Conservation (phyloP, 2,888 invertebrate genomes). For the Eulithis prunata region DNA sequence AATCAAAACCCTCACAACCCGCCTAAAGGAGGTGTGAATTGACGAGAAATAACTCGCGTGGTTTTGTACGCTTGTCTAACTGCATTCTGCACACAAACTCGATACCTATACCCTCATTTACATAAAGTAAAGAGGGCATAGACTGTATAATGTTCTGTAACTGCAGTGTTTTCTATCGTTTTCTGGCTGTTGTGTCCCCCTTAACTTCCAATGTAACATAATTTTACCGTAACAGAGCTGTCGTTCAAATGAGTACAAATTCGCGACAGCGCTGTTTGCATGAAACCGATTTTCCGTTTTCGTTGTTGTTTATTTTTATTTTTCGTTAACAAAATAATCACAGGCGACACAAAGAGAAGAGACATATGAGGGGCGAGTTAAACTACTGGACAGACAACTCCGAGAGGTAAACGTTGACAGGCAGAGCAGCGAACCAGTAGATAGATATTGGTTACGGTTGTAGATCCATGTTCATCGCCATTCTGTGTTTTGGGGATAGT, state of each 20-base stretch:
- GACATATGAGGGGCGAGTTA: constrained; percentile 95
- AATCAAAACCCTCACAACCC: constrained; percentile 99
- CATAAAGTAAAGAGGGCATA: constrained; percentile 55
- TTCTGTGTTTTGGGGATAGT: constrained; percentile 63
- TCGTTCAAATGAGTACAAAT: constrained; percentile 30
- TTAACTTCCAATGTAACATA: constrained; percentile 42
- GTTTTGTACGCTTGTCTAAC: constrained; percentile 76
- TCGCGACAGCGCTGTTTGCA: constrained; percentile 57
- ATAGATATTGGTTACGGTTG: constrained; percentile 75
- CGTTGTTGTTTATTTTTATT: constrained; percentile 64
- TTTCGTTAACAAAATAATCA: constrained; percentile 79
- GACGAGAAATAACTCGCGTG: constrained; percentile 65
- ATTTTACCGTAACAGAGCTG: constrained; percentile 57
- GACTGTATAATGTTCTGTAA: constrained; percentile 59
- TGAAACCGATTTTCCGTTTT: constrained; percentile 65
- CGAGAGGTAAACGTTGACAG: constrained; percentile 91
- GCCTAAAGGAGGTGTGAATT: constrained; percentile 98
- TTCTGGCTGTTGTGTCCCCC: constrained; percentile 44
- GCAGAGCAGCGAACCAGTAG: constrained; percentile 61
- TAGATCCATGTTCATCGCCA: constrained; percentile 75
- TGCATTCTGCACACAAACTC: constrained; percentile 70
- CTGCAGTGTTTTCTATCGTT: constrained; percentile 60
- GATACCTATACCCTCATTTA: constrained; percentile 49
- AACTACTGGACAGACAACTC: constrained; percentile 94
- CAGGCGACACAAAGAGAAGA: constrained; percentile 98